Evolutionary conservation across 1,140 invertebrate genomes (phyloP).

Genomic region (Agrypnia vestita): DNA sequence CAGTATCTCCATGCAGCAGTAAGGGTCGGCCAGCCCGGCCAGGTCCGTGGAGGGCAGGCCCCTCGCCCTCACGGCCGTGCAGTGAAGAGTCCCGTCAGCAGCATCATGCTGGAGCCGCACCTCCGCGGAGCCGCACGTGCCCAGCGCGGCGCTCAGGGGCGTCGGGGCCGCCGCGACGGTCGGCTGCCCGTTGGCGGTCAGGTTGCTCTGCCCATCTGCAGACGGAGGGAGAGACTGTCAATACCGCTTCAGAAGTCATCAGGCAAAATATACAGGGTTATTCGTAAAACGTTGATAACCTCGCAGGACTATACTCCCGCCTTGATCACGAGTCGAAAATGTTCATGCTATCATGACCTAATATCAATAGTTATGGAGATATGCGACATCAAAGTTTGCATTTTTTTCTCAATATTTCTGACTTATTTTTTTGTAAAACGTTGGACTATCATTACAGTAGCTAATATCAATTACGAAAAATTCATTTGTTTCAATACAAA

Average conservation of each 20-base stretch:
- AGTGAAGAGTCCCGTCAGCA: conserved; percentile 82
- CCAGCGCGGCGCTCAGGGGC: not conserved
- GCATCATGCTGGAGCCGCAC: conserved; percentile 55
- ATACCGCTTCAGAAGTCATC: not conserved
- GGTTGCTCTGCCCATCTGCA: conserved; percentile 16
- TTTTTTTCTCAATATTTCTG: no score
- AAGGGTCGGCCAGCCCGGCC: conserved; percentile 92
- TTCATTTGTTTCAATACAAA: no score
- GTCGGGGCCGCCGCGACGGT: not conserved
- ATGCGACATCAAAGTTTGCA: no score
- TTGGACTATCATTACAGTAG: no score
- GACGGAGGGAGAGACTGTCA: not conserved
- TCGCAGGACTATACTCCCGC: no score
- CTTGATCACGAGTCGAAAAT: no score
- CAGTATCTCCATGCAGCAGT: conserved; percentile 90
- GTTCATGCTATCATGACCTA: no score
- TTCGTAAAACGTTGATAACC: no score
- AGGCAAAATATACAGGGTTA: no score
- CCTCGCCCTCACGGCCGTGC: conserved; percentile 82
- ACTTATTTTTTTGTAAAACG: no score
- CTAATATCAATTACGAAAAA: no score
- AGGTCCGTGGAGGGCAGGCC: conserved; percentile 90
- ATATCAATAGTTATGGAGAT: no score
- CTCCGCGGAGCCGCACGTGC: conserved; percentile 51
- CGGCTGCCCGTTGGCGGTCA: conserved; percentile 6